Evolutionary conservation across 2,113 vertebrate genomes (phyloP).

Genomic region (Sinocyclocheilus maitianheensis): DNA sequence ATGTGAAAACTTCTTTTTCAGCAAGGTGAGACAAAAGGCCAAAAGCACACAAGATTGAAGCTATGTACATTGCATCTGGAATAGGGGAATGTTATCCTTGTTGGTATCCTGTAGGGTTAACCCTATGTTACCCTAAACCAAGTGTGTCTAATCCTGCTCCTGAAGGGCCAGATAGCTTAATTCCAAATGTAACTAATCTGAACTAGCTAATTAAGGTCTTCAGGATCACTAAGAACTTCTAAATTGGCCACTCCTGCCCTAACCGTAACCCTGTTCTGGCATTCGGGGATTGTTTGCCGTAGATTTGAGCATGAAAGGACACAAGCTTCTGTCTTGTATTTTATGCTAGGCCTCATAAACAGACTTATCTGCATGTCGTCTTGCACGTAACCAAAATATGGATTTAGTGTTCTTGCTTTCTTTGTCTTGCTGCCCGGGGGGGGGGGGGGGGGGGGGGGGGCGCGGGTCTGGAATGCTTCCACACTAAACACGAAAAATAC

Average conservation of each 20-base stretch:
- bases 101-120: neutral
- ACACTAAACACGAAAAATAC: neutral
- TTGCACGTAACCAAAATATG: neutral
- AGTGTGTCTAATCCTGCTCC: neutral
- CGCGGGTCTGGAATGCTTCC: neutral
- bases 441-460: too few species aligned
- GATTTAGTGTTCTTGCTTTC: neutral
- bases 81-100: neutral
- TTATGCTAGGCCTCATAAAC: neutral
- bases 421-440: neutral
- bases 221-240: neutral
- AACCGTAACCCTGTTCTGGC: neutral
- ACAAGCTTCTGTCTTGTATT: neutral
- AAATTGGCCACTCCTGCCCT: neutral
- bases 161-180: neutral
- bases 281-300: neutral
- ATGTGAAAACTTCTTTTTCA: constrained; percentile 29
- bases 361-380: neutral
- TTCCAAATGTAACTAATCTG: neutral
- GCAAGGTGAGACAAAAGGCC: constrained; percentile 2
- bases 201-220: neutral
- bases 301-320: neutral
- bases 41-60: constrained; percentile 4
- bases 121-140: neutral
- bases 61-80: neutral